Percentiles rank a stretch among this genome's conserved stretches.
phyloP scores from a whole-genome alignment of 2,113 vertebrate genomes.

The Procavia capensis region DNA sequence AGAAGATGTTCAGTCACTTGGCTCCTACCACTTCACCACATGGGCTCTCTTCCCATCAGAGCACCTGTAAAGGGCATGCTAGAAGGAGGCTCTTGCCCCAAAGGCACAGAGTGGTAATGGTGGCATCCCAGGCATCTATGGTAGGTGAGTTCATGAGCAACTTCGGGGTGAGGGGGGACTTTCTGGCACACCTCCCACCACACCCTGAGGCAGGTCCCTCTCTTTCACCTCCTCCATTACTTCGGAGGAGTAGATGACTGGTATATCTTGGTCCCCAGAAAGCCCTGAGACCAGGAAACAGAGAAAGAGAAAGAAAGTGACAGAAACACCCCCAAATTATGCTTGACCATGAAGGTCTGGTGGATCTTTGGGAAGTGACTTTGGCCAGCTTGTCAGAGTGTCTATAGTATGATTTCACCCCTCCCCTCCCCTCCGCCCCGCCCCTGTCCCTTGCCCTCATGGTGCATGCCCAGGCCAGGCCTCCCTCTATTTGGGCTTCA shows the following conservation, averaged over 20 bases:
- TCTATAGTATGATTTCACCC: constrained; percentile 83
- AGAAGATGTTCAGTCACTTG: background rate
- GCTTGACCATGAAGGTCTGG: background rate
- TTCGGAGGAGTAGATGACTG: constrained; percentile 23
- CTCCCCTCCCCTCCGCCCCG: constrained; percentile 63
- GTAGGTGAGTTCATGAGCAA: background rate
- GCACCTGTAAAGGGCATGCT: background rate
- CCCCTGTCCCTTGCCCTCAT: background rate
- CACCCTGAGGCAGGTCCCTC: constrained; percentile 52
- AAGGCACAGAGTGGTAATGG: background rate
- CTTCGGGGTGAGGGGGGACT: constrained; percentile 5
- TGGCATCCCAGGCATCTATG: background rate
- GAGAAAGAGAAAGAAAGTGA: constrained; percentile 72
- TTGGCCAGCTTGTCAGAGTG: constrained; percentile 84
- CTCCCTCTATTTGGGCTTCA: constrained; percentile 90
- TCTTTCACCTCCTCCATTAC: constrained; percentile 47
- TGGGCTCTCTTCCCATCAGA: background rate
- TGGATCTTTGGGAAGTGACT: constrained; percentile 67
- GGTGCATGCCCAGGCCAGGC: background rate
- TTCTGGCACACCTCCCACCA: constrained; percentile 12
- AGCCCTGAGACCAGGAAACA: constrained; percentile 59
- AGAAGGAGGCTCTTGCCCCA: background rate
- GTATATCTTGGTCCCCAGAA: constrained; percentile 43
- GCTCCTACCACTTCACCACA: background rate
- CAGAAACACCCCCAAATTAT: constrained; percentile 65